phyloP scores from a whole-genome alignment of 2,113 vertebrate species.

The Sardina pilchardus region DNA sequence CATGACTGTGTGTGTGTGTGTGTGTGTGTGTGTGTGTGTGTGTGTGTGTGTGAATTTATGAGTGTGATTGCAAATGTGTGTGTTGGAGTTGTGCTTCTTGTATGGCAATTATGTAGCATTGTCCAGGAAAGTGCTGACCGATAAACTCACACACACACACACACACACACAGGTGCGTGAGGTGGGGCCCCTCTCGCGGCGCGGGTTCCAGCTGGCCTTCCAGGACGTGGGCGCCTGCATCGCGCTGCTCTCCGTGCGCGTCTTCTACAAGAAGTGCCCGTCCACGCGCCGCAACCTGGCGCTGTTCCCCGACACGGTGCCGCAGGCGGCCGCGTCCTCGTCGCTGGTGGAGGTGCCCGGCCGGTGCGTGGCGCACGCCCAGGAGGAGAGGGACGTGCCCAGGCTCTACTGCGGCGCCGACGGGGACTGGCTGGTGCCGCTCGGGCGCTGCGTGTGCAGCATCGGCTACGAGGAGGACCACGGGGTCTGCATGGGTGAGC shows the following conservation, averaged over 20 bases:
- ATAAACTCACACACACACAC: not conserved
- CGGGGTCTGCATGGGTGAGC: slow-evolving; percentile 90
- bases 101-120: too few species aligned
- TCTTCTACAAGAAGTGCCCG: slow-evolving; percentile 96
- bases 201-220: slow-evolving; percentile 95
- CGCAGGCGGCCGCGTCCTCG: slow-evolving; percentile 86
- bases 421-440: slow-evolving; percentile 97
- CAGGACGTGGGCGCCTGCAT: slow-evolving; percentile 97
- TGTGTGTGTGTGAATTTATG: too few species aligned
- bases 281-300: slow-evolving; percentile 91
- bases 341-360: slow-evolving; percentile 95
- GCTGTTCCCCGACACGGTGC: slow-evolving; percentile 92
- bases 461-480: slow-evolving; percentile 90
- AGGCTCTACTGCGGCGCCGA: slow-evolving; percentile 96
- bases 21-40: too few species aligned
- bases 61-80: too few species aligned
- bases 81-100: too few species aligned
- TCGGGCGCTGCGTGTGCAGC: slow-evolving; percentile 92
- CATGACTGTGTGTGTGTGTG: too few species aligned
- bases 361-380: slow-evolving; percentile 88
- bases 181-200: slow-evolving; percentile 87
- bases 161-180: slow-evolving; percentile 89
- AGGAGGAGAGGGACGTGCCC: slow-evolving; percentile 89
- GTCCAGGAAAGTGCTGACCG: too few species aligned
- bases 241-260: slow-evolving; percentile 90